Evolutionary conservation across 2,797 vertebrate species (phyloP), one percentile per base, ranked within the genome.

Genomic region (Chrysocyon brachyurus): DNA sequence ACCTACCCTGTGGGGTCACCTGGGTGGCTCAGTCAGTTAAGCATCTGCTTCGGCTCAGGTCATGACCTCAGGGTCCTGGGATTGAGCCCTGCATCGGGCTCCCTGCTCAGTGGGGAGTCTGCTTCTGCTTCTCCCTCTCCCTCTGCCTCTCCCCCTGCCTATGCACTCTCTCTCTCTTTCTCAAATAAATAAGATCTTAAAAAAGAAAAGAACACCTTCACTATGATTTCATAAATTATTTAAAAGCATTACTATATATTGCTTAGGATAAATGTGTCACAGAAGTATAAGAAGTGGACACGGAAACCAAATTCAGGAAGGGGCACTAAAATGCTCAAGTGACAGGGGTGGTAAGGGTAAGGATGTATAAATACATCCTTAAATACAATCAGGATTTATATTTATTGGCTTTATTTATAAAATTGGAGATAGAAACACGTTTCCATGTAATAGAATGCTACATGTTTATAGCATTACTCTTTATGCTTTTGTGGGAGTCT

Each of bases 251-350:
- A 61, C 12, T 87, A 14, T 2, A 72, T 59, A 73, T 66, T 73
- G 49, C 31, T 83, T 73, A 90, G 10, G 3, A 92, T 40, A 82
- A 85, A 86, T 77, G 52, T 46, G 89, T 72, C 8, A 59, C 40
- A 68, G 75, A 81, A 93, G 31, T 78, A 26, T 61, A 73, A 94
- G 75, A 64, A 94, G 54, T 4, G 11, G 26, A 10, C 28, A 54
- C 31, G 10, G 21, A n/a, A 70, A 49, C n/a, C 82, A 94, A 96
- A 92, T 59, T 87, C 52, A 92, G 46, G 19, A 91, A 91, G 40
- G n/a, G 16, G 15, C 4, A 70, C 56, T 89, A 46, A 54, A 84
- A 83, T 75, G 24, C 31, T 63, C 77, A 46, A 84, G 17, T 61
- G 64, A 90, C 5, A 19, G 33, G 10, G 85, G 24, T 4, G 57